Conservation (phyloP, 2,797 vertebrate species). For the Phrynocephalus guinanensis region DNA sequence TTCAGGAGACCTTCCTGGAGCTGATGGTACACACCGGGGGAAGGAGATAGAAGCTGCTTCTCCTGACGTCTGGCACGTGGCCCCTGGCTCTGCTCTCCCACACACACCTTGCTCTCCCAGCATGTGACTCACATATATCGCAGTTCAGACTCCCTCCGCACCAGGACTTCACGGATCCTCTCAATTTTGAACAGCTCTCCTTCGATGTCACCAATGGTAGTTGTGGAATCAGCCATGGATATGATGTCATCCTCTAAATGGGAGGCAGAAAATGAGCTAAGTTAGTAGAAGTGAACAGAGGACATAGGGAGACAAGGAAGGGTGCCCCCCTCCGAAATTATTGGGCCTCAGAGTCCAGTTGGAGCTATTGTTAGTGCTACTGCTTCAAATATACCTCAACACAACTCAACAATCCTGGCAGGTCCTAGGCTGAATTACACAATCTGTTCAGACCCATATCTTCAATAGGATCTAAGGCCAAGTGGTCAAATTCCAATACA, state of each 20-base stretch:
- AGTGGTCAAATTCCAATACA: not conserved
- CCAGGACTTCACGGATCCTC: constrained; percentile 86
- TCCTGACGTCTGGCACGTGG: too few species aligned
- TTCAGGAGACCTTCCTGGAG: not conserved
- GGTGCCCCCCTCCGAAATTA: not conserved
- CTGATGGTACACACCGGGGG: not conserved
- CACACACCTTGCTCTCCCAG: not conserved
- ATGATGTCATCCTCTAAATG: constrained; percentile 80
- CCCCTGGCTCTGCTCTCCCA: not conserved
- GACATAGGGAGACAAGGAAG: not conserved
- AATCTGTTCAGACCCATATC: not conserved
- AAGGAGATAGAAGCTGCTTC: not conserved
- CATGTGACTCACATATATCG: constrained; percentile 88
- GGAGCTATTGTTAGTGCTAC: not conserved
- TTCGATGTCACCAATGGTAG: constrained; percentile 86
- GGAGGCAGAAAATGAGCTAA: not conserved
- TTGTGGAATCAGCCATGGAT: constrained; percentile 90
- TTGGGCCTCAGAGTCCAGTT: not conserved
- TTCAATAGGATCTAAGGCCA: constrained; percentile 6
- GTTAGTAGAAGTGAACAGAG: not conserved
- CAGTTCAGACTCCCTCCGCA: constrained; percentile 90
- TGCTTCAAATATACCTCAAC: not conserved
- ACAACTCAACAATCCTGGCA: not conserved
- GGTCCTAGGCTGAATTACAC: not conserved
- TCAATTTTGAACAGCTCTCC: constrained; percentile 90